These are phyloP conservation scores for Altica lythri DNA, from an alignment of 2,888 invertebrate species.

Conservation along the genomic window DNA sequence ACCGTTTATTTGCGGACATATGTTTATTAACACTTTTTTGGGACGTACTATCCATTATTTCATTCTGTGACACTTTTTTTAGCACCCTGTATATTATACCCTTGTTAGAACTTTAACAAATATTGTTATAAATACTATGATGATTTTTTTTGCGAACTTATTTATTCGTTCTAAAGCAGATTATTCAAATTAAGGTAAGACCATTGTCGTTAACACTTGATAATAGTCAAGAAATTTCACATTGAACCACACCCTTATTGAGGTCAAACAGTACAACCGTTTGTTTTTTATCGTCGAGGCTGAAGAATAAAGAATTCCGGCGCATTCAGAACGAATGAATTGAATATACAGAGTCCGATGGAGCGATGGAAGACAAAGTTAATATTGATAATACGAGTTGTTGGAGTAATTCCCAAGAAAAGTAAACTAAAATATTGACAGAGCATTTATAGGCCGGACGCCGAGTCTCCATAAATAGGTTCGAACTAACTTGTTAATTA, in stretches of 20 bases:
- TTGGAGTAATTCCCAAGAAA: conserved; percentile 54
- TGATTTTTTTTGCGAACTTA: no score
- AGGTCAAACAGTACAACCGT: conserved; percentile 3
- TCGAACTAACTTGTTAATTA: conserved; percentile 58
- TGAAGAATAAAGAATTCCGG: background rate
- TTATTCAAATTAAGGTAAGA: no score
- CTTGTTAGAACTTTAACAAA: no score
- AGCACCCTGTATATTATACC: no score
- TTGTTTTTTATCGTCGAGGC: conserved; percentile 7
- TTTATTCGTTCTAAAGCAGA: no score
- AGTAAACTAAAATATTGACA: conserved; percentile 57
- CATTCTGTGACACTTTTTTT: no score
- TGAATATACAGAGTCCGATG: background rate
- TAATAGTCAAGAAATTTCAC: background rate
- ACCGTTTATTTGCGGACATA: no score
- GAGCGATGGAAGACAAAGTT: conserved; percentile 50
- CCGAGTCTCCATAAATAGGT: conserved; percentile 56
- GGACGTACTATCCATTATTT: no score
- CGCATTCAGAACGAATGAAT: conserved; percentile 8
- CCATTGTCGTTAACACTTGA: no score
- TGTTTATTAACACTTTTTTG: no score
- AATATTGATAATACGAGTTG: conserved; percentile 56
- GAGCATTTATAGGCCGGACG: conserved; percentile 58
- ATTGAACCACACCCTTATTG: conserved; percentile 11
- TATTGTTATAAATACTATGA: no score